phyloP scores from a whole-genome alignment of 1,140 invertebrate genomes.

The Octopus sinensis region DNA sequence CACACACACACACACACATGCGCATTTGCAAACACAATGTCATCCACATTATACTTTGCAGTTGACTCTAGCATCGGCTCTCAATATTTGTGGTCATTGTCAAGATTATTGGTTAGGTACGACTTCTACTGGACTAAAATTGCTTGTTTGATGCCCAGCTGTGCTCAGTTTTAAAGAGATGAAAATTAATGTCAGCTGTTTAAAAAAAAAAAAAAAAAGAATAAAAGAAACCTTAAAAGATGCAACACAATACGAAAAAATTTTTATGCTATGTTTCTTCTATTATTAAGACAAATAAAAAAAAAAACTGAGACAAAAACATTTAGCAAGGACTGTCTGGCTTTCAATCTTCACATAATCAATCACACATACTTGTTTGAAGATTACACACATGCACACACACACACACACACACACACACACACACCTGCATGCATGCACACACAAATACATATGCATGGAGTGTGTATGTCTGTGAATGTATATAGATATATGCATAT shows the following conservation, averaged over 20 bases:
- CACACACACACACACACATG: neutral
- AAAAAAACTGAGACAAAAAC: neutral
- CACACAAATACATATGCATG: neutral
- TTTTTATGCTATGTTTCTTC: neutral
- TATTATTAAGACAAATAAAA: neutral
- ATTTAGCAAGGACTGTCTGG: neutral
- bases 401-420: neutral
- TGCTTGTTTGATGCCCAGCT: conserved; percentile 1
- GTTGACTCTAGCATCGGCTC: neutral
- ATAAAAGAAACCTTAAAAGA: too few relatives aligned
- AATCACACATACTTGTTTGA: neutral
- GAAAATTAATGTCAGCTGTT: neutral
- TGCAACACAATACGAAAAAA: neutral
- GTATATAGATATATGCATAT: neutral
- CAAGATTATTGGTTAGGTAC: neutral
- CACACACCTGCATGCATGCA: neutral
- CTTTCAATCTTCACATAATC: neutral
- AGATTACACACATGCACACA: neutral
- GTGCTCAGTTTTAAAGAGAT: neutral
- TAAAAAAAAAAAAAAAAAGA: neutral
- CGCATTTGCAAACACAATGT: neutral
- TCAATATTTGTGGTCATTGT: neutral
- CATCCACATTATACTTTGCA: neutral
- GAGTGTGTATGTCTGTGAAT: neutral
- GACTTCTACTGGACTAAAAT: neutral